Percentiles rank a stretch among this genome's conserved stretches.
These are phyloP conservation scores for Pandemis corylana DNA, from an alignment of 2,888 invertebrate species.

Conservation along the genomic window DNA sequence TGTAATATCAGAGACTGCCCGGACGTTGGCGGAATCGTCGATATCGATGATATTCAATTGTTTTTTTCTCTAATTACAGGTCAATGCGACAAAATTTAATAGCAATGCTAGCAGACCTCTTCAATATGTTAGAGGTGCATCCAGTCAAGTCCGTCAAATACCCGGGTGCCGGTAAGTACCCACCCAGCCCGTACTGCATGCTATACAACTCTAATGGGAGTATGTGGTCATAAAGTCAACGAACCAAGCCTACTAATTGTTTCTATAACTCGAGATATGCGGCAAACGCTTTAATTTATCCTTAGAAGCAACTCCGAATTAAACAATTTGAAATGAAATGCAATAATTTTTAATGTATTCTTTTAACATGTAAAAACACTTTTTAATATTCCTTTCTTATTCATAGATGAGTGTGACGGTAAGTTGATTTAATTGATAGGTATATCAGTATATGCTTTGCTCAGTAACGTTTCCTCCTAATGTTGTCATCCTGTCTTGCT, in stretches of 20 bases:
- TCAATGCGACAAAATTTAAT: slow-evolving; percentile 94
- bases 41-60: neutral
- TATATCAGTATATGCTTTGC: slow-evolving; percentile 28
- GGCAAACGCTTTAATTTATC: slow-evolving; percentile 27
- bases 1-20: too few relatives aligned
- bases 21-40: too few relatives aligned
- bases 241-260: slow-evolving; percentile 54
- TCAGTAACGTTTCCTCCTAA: slow-evolving; percentile 30
- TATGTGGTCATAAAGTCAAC: slow-evolving; percentile 84
- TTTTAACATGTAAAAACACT: slow-evolving; percentile 34
- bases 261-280: slow-evolving; percentile 28
- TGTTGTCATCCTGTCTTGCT: slow-evolving; percentile 40
- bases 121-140: slow-evolving; percentile 96
- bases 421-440: slow-evolving; percentile 27
- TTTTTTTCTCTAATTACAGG: slow-evolving; percentile 26
- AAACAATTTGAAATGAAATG: neutral
- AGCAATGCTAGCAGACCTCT: slow-evolving; percentile 96
- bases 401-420: slow-evolving; percentile 31
- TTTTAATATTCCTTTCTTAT: slow-evolving; percentile 19
- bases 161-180: slow-evolving; percentile 87
- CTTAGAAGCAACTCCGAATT: neutral
- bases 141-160: slow-evolving; percentile 94
- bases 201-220: slow-evolving; percentile 75
- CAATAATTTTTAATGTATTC: slow-evolving; percentile 9
- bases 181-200: slow-evolving; percentile 70